Base-by-base conservation (phyloP, 1,140 invertebrate species). In the Cheumatopsyche charites region DNA sequence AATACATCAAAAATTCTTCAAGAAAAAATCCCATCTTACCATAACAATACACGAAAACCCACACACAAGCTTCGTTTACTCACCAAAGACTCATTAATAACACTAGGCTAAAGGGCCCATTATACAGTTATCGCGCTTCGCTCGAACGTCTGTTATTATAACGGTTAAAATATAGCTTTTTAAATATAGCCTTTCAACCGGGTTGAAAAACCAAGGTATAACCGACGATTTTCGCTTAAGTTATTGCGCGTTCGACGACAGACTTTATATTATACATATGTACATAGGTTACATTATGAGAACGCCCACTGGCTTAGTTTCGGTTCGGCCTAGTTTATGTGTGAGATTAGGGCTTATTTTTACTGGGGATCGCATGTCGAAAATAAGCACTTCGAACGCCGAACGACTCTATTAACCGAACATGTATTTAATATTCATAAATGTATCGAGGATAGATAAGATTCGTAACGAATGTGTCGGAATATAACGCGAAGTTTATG, bases 71-170 rank as follows among this genome's bases (percentile, higher is more conserved):
- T n/a, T 26, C 0, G 7, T 7, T n/a, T 15, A 7, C 5, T 25
- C 13, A 19, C 21, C 23, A 19, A 58, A 25, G 5, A 19, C 55
- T 58, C 55, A 23, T 58, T 58, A 58, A 58, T 58, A 21, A 58
- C 55, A 58, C 2, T 12, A 23, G 17, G 49, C 29, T 3, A 36
- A 36, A 9, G 55, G 23, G 17, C 0, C 21, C 23, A 25, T 58
- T 58, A 58, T 25, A 58, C 7, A 67, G 66, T 68, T 55, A 55
- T 68, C 47, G 42, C 66, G 21, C 47, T 17, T 43, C 36, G 19
- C 49, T 68, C 66, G 49, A 68, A 68, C 49, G 47, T 68, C 47
- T 68, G 42, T 68, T 47, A 68, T 68, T 68, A 55, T 47, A 45
- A 36, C 29, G 29, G 29, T 43, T 68, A 68, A 68, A 68, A 36